A percentile compares a stretch with the other conserved stretches of the same genome.
Conservation (phyloP, 2,113 vertebrate species). For the Aphyosemion australe region DNA sequence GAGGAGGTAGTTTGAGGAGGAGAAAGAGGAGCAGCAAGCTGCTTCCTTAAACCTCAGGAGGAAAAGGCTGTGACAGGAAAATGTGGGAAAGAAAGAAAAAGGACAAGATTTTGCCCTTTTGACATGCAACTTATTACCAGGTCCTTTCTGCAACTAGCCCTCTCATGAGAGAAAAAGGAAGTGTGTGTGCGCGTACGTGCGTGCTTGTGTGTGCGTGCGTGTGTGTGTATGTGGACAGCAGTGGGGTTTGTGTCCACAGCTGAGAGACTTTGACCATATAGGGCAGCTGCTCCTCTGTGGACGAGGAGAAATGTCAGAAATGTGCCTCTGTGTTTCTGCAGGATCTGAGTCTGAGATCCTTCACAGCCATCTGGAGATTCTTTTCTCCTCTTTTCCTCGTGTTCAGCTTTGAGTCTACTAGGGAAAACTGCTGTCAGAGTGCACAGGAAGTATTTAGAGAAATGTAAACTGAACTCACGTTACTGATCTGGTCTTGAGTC, state of each 20-base stretch:
- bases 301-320: conserved; percentile 68
- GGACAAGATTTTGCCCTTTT: conserved; percentile 10
- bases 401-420: no score
- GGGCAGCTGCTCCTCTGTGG: conserved; percentile 61
- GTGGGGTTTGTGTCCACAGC: conserved; percentile 54
- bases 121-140: conserved; percentile 54
- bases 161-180: conserved; percentile 31
- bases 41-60: conserved; percentile 39
- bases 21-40: background rate
- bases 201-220: background rate
- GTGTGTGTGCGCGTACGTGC: conserved; percentile 9
- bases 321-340: conserved; percentile 46
- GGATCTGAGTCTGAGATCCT: conserved; percentile 28
- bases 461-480: conserved; percentile 71
- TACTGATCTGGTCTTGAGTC: conserved; percentile 95
- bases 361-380: background rate
- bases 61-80: conserved; percentile 4
- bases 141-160: conserved; percentile 52
- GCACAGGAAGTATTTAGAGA: no score
- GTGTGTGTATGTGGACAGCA: conserved; percentile 8
- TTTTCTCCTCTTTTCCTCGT: background rate
- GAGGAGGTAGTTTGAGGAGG: background rate
- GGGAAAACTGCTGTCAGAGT: no score
- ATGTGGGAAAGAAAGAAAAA: conserved; percentile 23
- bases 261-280: conserved; percentile 75